These are phyloP conservation scores for Dicrurus megarhynchus DNA, from an alignment of 2,113 vertebrate species.

Conservation along the genomic window DNA sequence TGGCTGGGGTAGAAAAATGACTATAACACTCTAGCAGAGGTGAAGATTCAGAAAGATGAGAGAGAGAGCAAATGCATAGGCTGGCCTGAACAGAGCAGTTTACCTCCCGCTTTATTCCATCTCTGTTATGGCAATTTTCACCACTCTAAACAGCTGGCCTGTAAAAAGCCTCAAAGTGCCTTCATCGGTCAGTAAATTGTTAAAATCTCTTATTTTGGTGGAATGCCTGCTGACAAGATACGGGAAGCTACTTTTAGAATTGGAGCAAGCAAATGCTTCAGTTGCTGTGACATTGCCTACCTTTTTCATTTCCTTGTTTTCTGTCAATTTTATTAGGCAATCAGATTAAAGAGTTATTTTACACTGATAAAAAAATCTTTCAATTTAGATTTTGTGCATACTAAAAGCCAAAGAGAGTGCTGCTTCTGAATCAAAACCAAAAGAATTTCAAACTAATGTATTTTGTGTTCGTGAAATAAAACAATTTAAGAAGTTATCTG, in stretches of 20 bases:
- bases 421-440: slow-evolving; percentile 26
- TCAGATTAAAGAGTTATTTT: neutral
- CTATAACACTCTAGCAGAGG: neutral
- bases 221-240: neutral
- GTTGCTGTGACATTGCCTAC: neutral
- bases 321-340: neutral
- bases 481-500: slow-evolving; percentile 39
- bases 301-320: neutral
- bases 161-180: neutral
- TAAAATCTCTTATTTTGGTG: neutral
- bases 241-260: neutral
- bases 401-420: neutral
- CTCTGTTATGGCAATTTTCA: neutral
- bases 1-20: neutral
- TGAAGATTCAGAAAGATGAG: neutral
- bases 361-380: neutral
- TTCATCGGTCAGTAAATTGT: neutral
- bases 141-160: neutral
- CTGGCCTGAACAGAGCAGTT: neutral
- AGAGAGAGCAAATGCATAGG: accelerated
- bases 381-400: slow-evolving; percentile 5
- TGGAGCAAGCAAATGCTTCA: neutral
- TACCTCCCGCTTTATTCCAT: neutral
- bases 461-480: slow-evolving; percentile 49
- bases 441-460: neutral